phyloP scores from a whole-genome alignment of 64 coral and sea anemone species.

The Montipora sp. region DNA sequence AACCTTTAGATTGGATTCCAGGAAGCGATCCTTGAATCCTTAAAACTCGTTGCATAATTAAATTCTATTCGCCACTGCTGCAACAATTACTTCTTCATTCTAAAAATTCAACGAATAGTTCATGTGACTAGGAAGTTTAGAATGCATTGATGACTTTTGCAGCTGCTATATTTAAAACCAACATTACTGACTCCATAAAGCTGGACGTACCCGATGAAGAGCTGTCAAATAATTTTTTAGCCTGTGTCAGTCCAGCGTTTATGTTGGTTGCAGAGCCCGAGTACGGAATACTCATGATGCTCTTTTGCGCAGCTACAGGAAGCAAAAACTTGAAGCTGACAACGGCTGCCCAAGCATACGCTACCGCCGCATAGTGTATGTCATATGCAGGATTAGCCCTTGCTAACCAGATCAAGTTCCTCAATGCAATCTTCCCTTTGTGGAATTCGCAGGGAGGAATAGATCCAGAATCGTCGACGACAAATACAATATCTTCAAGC shows the following conservation, averaged over 20 bases:
- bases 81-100: too few relatives aligned
- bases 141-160: too few relatives aligned
- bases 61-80: too few relatives aligned
- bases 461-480: conserved; percentile 16
- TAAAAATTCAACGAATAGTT: too few relatives aligned
- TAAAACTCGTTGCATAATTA: too few relatives aligned
- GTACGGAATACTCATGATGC: neutral
- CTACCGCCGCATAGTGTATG: conserved; percentile 26
- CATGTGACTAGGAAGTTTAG: too few relatives aligned
- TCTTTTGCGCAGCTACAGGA: neutral
- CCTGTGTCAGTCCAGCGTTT: conserved; percentile 27
- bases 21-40: too few relatives aligned
- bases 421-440: conserved; percentile 14
- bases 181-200: too few relatives aligned
- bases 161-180: too few relatives aligned
- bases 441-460: conserved; percentile 8
- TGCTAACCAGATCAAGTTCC: neutral
- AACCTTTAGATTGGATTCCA: too few relatives aligned
- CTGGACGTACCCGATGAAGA: neutral
- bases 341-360: neutral
- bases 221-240: conserved; percentile 30
- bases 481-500: conserved; percentile 22
- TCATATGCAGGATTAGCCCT: neutral
- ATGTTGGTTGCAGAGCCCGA: neutral
- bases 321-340: conserved; percentile 14